A percentile compares a stretch with the other conserved stretches of the same genome.
These are phyloP conservation scores for Unio pictorum DNA, from an alignment of 2,888 invertebrate species.

Conservation along the genomic window DNA sequence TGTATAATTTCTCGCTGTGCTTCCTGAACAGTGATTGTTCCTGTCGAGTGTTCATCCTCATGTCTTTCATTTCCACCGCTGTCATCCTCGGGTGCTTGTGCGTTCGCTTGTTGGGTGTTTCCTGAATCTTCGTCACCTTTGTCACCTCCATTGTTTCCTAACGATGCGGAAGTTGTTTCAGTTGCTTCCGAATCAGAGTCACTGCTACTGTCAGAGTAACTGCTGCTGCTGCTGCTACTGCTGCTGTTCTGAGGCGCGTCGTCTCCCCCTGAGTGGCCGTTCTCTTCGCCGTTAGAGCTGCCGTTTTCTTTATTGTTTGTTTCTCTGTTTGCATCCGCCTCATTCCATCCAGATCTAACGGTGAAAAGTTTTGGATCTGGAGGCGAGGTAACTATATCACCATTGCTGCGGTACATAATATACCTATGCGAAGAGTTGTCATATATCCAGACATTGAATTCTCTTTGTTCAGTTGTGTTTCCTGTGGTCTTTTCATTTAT, in stretches of 20 bases:
- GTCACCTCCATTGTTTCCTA: no score
- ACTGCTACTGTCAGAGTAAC: no score
- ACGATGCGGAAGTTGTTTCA: no score
- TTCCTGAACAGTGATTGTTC: no score
- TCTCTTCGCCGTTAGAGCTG: not conserved
- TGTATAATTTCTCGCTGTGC: no score
- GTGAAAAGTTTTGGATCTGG: constrained; percentile 19
- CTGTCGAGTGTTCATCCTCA: no score
- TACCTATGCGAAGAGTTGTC: constrained; percentile 26
- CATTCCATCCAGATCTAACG: not conserved
- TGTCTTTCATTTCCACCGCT: no score
- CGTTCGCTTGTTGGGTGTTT: no score
- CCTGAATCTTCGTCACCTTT: no score
- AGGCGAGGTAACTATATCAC: constrained; percentile 22
- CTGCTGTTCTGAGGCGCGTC: not conserved
- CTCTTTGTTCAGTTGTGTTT: constrained; percentile 10
- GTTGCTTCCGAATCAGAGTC: no score
- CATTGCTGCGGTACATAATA: constrained; percentile 26
- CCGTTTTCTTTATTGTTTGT: not conserved
- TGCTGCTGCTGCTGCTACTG: not conserved
- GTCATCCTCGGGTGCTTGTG: no score
- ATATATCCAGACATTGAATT: constrained; percentile 26
- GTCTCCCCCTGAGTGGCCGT: constrained; percentile 1
- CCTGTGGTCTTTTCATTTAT: no score
- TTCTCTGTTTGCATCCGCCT: constrained; percentile 4